phyloP scores from a whole-genome alignment of 2,797 vertebrate genomes.

The Coregonus ussuriensis region DNA sequence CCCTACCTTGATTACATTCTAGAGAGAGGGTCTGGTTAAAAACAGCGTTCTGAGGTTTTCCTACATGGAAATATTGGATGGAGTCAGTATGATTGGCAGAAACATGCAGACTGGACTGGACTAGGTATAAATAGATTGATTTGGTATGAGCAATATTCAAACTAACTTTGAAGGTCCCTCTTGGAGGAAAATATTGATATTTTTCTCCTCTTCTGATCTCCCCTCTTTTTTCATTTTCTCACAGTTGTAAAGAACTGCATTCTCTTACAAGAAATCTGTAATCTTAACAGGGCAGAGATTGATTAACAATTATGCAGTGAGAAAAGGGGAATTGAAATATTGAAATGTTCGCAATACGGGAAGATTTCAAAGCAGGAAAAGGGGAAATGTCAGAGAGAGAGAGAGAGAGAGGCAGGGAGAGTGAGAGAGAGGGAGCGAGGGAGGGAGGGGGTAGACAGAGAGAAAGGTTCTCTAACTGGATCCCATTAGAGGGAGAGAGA shows the following conservation, averaged over 20 bases:
- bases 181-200: conserved; percentile 21
- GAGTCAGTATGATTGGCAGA: conserved; percentile 51
- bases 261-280: conserved; percentile 50
- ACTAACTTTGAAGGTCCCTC: background rate
- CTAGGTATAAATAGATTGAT: background rate
- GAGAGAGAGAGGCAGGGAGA: background rate
- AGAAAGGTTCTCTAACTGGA: conserved; percentile 61
- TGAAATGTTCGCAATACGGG: conserved; percentile 57
- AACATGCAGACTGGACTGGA: conserved; percentile 38
- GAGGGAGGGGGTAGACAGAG: conserved; percentile 41
- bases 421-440: conserved; percentile 8
- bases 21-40: background rate
- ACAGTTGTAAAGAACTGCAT: conserved; percentile 22
- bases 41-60: background rate
- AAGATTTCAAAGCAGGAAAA: conserved; percentile 15
- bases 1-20: no score
- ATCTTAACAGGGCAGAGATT: conserved; percentile 50
- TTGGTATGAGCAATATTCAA: background rate
- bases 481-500: conserved; percentile 69
- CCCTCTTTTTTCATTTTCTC: conserved; percentile 17
- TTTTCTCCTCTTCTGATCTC: background rate
- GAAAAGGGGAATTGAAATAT: conserved; percentile 40
- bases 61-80: background rate
- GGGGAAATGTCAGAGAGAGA: conserved; percentile 13
- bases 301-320: conserved; percentile 60